A percentile compares a stretch with the other conserved stretches of the same genome.
Evolutionary conservation across 2,113 vertebrate genomes (phyloP).

Genomic region (Albula goreensis): DNA sequence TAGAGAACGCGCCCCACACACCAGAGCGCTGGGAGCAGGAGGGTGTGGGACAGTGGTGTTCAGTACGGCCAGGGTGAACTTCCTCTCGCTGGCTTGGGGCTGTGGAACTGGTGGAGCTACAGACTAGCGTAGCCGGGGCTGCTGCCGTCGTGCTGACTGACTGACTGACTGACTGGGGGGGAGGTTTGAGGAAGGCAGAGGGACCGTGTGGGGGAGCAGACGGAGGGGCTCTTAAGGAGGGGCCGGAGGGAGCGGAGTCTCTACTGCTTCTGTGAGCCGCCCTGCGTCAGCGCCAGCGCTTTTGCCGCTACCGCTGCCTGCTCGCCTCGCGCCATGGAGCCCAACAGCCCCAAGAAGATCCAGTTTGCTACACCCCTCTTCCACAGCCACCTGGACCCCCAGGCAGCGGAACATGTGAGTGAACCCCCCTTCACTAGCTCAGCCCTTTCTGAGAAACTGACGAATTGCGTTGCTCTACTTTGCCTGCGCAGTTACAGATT

Average conservation of each 20-base stretch:
- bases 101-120: no score
- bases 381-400: constrained; percentile 88
- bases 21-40: constrained; percentile 28
- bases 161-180: no score
- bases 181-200: constrained; percentile 48
- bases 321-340: constrained; percentile 79
- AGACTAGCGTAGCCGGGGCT: no score
- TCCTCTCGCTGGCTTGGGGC: constrained; percentile 55
- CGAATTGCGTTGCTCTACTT: not conserved
- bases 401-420: constrained; percentile 92
- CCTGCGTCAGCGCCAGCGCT: not conserved
- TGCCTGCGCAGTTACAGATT: not conserved
- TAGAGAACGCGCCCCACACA: constrained; percentile 40
- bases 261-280: constrained; percentile 13
- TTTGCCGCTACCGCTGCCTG: constrained; percentile 24
- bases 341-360: constrained; percentile 96
- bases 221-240: constrained; percentile 53
- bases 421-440: not conserved
- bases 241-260: constrained; percentile 35
- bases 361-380: constrained; percentile 89
- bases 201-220: constrained; percentile 47
- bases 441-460: not conserved
- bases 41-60: constrained; percentile 55
- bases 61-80: not conserved
- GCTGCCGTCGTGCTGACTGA: no score